Evolutionary conservation across 2,888 invertebrate genomes (phyloP).

Genomic region (Rhodophaea formosa): DNA sequence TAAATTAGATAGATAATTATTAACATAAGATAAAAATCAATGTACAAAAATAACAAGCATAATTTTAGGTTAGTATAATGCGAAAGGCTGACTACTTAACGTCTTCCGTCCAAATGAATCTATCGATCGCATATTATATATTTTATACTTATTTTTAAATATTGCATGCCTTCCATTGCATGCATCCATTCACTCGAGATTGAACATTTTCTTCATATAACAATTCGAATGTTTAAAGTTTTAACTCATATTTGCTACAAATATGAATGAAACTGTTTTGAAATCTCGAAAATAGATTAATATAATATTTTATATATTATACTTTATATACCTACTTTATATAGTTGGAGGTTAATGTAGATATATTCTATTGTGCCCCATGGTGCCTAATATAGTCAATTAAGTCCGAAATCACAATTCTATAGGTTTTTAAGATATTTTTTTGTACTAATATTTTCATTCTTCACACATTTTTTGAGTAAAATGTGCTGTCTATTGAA

Average conservation of each 20-base stretch:
- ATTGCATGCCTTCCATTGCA: conserved; percentile 12
- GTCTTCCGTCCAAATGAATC: conserved; percentile 33
- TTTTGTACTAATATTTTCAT: conserved; percentile 18
- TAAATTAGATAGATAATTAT: conserved; percentile 2
- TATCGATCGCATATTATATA: conserved; percentile 15
- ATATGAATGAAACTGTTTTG: conserved; percentile 1
- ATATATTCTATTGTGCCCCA: conserved; percentile 18
- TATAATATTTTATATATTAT: neutral
- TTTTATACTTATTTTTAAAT: neutral
- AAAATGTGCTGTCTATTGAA: conserved; percentile 35
- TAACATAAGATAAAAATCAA: conserved; percentile 1
- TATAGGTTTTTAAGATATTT: conserved; percentile 22
- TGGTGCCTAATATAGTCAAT: conserved; percentile 23
- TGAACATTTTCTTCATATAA: neutral
- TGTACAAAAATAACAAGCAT: conserved; percentile 16
- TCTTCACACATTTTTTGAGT: conserved; percentile 33
- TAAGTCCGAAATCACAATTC: conserved; percentile 16
- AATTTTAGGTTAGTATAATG: conserved; percentile 10
- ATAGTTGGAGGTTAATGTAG: conserved; percentile 11
- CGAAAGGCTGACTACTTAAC: conserved; percentile 26
- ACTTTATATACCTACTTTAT: neutral
- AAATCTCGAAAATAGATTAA: neutral
- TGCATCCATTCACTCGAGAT: neutral
- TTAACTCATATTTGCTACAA: neutral
- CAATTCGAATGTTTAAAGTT: neutral